These are phyloP conservation scores for Ictidomys tridecemlineatus DNA, from an alignment of 2,113 vertebrate species.

Conservation along the genomic window DNA sequence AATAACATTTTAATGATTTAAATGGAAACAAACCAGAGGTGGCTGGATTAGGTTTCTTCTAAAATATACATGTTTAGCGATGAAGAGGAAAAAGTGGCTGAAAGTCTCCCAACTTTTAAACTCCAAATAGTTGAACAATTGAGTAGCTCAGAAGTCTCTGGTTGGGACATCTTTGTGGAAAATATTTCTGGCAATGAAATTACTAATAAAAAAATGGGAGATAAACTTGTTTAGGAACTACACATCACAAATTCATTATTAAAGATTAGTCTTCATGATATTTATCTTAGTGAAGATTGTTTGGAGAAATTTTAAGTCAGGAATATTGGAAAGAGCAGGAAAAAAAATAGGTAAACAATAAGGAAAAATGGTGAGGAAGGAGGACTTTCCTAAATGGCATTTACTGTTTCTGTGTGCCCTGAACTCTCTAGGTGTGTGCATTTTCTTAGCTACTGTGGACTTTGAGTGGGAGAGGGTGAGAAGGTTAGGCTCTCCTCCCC, in stretches of 20 bases:
- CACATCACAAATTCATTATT: too few species aligned
- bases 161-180: conserved; percentile 67
- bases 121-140: conserved; percentile 73
- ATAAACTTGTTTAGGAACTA: not conserved
- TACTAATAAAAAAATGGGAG: conserved; percentile 61
- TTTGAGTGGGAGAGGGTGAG: not conserved
- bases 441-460: not conserved
- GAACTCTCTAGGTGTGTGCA: not conserved
- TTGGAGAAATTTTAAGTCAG: conserved; percentile 33
- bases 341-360: conserved; percentile 8
- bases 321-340: not conserved
- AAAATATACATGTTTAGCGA: conserved; percentile 75
- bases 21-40: conserved; percentile 78
- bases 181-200: conserved; percentile 69
- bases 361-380: not conserved
- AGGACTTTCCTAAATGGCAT: not conserved
- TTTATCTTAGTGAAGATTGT: conserved; percentile 43
- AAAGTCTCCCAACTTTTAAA: not conserved
- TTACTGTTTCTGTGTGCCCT: not conserved
- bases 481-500: not conserved
- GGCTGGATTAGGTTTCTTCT: conserved; percentile 76
- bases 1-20: conserved; percentile 79
- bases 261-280: conserved; percentile 44
- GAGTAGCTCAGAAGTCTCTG: conserved; percentile 62
- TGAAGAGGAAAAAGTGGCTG: conserved; percentile 67